phyloP scores from a whole-genome alignment of 1,140 invertebrate genomes.

The Procambarus virginalis region DNA sequence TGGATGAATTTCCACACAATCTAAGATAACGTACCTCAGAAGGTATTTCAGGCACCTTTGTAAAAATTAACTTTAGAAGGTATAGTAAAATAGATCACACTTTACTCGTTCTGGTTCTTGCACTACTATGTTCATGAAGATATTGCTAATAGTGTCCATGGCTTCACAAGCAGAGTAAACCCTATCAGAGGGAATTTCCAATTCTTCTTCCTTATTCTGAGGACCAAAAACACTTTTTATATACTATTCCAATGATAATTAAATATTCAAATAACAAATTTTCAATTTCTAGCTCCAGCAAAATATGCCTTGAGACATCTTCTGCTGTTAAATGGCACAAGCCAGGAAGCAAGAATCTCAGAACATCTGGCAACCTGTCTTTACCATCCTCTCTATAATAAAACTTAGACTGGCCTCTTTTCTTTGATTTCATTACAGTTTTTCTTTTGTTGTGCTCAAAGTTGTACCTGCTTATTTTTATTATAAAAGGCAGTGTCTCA shows the following conservation, averaged over 20 bases:
- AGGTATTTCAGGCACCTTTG: conserved; percentile 85
- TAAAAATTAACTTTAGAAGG: conserved; percentile 90
- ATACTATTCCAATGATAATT: conserved; percentile 59
- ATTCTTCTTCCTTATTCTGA: conserved; percentile 48
- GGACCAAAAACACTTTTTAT: conserved; percentile 52
- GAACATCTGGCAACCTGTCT: conserved; percentile 80
- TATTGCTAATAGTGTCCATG: conserved; percentile 90
- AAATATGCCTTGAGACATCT: conserved; percentile 87
- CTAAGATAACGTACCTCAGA: conserved; percentile 88
- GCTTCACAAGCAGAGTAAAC: conserved; percentile 72
- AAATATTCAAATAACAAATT: conserved; percentile 72
- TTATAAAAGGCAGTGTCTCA: conserved; percentile 75
- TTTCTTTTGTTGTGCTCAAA: conserved; percentile 69
- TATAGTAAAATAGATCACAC: conserved; percentile 83
- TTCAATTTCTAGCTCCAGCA: conserved; percentile 79
- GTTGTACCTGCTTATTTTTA: conserved; percentile 71
- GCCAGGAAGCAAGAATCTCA: conserved; percentile 88
- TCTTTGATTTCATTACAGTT: conserved; percentile 40
- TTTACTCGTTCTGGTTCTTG: conserved; percentile 88
- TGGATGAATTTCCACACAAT: conserved; percentile 87
- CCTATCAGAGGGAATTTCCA: conserved; percentile 30
- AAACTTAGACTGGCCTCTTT: conserved; percentile 46
- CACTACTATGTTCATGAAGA: conserved; percentile 94
- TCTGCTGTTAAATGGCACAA: conserved; percentile 93
- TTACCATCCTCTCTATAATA: conserved; percentile 74